Conservation (phyloP, 2,797 vertebrate species). For the Takifugu ocellatus region DNA sequence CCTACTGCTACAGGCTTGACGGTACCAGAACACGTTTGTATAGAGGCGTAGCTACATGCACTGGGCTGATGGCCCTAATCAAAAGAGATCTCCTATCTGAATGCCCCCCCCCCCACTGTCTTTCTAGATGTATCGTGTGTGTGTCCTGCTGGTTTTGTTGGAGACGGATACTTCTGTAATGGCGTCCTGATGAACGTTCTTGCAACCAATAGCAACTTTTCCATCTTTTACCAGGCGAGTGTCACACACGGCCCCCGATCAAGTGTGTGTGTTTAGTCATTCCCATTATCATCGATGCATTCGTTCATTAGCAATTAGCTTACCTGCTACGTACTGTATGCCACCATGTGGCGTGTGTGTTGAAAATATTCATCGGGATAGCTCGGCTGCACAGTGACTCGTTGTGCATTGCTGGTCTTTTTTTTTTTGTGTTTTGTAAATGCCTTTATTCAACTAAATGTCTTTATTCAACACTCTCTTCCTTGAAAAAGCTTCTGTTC, state of each 20-base stretch:
- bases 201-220: constrained; percentile 79
- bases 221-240: constrained; percentile 87
- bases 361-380: too few relatives aligned
- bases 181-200: constrained; percentile 85
- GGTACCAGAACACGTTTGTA: constrained; percentile 64
- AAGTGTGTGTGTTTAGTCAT: background rate
- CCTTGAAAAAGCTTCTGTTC: too few relatives aligned
- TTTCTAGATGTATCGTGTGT: constrained; percentile 81
- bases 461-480: too few relatives aligned
- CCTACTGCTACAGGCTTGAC: constrained; percentile 87
- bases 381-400: too few relatives aligned
- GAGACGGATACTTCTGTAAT: constrained; percentile 84
- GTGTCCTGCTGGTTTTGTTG: constrained; percentile 82
- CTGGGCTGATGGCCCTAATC: background rate
- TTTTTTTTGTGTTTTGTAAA: too few relatives aligned
- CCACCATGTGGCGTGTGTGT: too few relatives aligned
- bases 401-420: too few relatives aligned
- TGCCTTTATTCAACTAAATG: too few relatives aligned
- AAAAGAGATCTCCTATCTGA: background rate
- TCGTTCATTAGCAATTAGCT: too few relatives aligned
- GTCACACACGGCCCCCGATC: background rate
- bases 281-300: too few relatives aligned
- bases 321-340: too few relatives aligned
- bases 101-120: constrained; percentile 1
- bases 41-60: background rate